These are phyloP conservation scores for Octopus sinensis DNA, from an alignment of 1,140 invertebrate genomes.

Conservation along the genomic window DNA sequence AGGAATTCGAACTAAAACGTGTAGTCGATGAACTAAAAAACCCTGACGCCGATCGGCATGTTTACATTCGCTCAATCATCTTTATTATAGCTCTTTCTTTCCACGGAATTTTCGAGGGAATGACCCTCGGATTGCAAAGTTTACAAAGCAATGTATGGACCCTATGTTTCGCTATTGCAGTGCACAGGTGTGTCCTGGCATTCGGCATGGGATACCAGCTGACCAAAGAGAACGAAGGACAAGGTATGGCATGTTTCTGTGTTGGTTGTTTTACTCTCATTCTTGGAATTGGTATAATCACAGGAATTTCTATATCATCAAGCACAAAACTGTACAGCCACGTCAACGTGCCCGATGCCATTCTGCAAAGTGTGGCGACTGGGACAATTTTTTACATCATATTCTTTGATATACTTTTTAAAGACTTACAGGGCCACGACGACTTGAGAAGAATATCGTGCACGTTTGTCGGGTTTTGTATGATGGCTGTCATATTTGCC, in stretches of 20 bases:
- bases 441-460: conserved; percentile 48
- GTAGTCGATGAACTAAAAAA: conserved; percentile 44
- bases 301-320: conserved; percentile 62
- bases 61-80: conserved; percentile 47
- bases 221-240: conserved; percentile 58
- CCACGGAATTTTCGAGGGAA: conserved; percentile 87
- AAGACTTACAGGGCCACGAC: conserved; percentile 55
- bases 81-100: conserved; percentile 84
- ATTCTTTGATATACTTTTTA: conserved; percentile 82
- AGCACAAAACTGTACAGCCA: conserved; percentile 46
- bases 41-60: conserved; percentile 34
- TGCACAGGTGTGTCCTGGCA: conserved; percentile 44
- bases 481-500: conserved; percentile 49
- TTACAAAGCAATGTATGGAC: conserved; percentile 47
- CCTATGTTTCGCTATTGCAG: conserved; percentile 44
- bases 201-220: conserved; percentile 48
- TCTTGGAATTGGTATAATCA: conserved; percentile 65
- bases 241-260: conserved; percentile 58
- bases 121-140: conserved; percentile 74
- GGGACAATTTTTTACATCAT: conserved; percentile 90
- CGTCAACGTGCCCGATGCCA: conserved; percentile 59
- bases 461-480: conserved; percentile 48
- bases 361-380: conserved; percentile 71
- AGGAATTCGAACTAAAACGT: conserved; percentile 43
- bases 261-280: conserved; percentile 66